Evolutionary conservation across 2,113 vertebrate genomes (phyloP), one percentile per base, ranked within the genome.

Genomic region (Gymnocephalus cernua): DNA sequence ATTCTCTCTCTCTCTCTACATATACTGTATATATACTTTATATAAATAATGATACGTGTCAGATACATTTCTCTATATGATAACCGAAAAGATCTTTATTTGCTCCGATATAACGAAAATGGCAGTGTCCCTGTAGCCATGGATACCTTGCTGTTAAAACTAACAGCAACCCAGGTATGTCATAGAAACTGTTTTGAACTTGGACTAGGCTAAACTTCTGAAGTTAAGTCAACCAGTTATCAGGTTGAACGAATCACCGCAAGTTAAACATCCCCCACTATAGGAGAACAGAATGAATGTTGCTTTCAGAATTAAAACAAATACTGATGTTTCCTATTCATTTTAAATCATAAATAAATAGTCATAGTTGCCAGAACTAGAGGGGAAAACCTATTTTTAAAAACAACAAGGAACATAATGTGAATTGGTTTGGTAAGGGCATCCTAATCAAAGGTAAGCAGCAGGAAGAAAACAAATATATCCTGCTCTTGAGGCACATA

Each of bases 261-360:
- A 41, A 64, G 21, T 51, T 21, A 65, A 50, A 47, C 38, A 32
- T 41, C 35, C 9, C 2, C 50, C 5, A 29, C 3, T 4, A 23
- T 3, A 38, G 27, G 2, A 45, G 21, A 67, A 32, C 14, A 57
- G 4, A 25, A 51, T 21, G 4, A 48, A 53, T 68, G 19, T 53
- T 70, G 29, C 50, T 16, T 51, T 69, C n/a, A 67, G 21, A 58
- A 48, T 57, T n/a, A n/a, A n/a, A n/a, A 25, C 21, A 56, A 32
- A 35, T 27, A n/a, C 16, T 35, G 19, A 8, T 6, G 6, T 50
- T 50, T 21, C 14, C 6, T 7, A 18, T 50, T 8, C 7, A 56
- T 47, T 47, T 9, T 44, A 25, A 57, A 38, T 65, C 0, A 29
- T 15, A 65, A 21, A 62, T 23, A 41, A 18, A 62, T 23, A 41